Conservation (phyloP, 92 coral and sea anemone species). For the Epizoanthus scotinus region DNA sequence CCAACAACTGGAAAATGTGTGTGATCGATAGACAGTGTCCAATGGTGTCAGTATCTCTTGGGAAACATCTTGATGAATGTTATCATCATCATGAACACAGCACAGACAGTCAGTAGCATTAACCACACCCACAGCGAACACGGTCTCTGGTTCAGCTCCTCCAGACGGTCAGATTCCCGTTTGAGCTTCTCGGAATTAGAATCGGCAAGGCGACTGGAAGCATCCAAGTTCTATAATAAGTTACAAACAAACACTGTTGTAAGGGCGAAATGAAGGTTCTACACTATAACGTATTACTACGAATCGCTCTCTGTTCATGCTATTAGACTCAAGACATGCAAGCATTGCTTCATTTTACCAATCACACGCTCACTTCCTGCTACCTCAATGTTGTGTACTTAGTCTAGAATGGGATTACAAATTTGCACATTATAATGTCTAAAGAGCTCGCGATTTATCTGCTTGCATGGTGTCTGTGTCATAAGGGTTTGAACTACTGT, state of each 20-base stretch:
- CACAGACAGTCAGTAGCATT: constrained; percentile 75
- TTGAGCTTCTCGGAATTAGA: constrained; percentile 86
- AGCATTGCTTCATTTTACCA: too few species aligned
- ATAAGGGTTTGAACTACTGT: too few species aligned
- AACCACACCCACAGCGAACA: constrained; percentile 96
- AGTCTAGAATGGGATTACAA: too few species aligned
- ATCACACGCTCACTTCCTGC: too few species aligned
- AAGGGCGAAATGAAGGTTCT: background rate
- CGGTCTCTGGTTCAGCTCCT: constrained; percentile 74
- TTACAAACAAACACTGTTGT: background rate
- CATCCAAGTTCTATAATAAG: constrained; percentile 70
- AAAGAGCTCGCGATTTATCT: too few species aligned
- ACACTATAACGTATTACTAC: too few species aligned
- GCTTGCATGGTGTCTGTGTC: too few species aligned
- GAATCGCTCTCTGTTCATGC: too few species aligned
- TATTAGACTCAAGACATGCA: too few species aligned
- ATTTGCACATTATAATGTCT: too few species aligned
- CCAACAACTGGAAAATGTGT: constrained; percentile 63
- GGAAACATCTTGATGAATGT: constrained; percentile 91
- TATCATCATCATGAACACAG: constrained; percentile 87
- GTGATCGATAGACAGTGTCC: constrained; percentile 48
- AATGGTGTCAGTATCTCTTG: constrained; percentile 45
- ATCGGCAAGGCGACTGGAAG: constrained; percentile 82
- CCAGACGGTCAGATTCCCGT: constrained; percentile 88
- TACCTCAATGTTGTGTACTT: too few species aligned